phyloP scores from a whole-genome alignment of 2,113 vertebrate genomes.

The Mellivora capensis region DNA sequence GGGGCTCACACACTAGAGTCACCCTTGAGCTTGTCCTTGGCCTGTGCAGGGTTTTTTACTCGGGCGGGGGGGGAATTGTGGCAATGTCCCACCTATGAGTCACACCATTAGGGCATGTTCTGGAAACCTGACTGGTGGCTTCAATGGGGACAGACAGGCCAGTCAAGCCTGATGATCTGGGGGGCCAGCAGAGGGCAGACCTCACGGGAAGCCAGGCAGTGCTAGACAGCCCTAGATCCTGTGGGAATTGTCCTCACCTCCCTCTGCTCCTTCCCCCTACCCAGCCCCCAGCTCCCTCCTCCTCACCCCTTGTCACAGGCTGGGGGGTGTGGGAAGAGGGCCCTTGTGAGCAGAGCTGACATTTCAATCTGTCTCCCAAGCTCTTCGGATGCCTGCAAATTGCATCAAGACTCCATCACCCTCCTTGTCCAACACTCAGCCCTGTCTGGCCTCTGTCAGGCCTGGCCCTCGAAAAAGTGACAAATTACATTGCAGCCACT shows the following conservation, averaged over 20 bases:
- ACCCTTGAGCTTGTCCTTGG: neutral
- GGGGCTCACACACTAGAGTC: neutral
- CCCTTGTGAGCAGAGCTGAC: slow-evolving; percentile 63
- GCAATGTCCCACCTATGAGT: neutral
- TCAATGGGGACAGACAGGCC: neutral
- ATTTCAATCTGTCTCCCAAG: slow-evolving; percentile 74
- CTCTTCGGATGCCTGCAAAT: slow-evolving; percentile 71
- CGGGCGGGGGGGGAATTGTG: neutral
- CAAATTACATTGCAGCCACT: slow-evolving; percentile 60
- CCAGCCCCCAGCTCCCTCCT: neutral
- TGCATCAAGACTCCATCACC: slow-evolving; percentile 71
- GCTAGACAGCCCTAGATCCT: neutral
- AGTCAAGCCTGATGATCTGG: neutral
- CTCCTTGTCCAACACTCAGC: slow-evolving; percentile 54
- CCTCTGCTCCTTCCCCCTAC: neutral
- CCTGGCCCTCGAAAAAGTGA: slow-evolving; percentile 57
- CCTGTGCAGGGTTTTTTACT: neutral
- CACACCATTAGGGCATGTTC: neutral
- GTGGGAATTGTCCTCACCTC: neutral
- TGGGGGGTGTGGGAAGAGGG: slow-evolving; percentile 38
- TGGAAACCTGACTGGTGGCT: neutral
- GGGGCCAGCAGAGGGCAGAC: neutral
- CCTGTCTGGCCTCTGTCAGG: slow-evolving; percentile 67
- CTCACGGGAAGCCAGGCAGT: neutral
- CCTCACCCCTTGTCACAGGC: slow-evolving; percentile 21